These are phyloP conservation scores for Subanguina moxae DNA, from an alignment of 1,140 invertebrate species.

Conservation along the genomic window DNA sequence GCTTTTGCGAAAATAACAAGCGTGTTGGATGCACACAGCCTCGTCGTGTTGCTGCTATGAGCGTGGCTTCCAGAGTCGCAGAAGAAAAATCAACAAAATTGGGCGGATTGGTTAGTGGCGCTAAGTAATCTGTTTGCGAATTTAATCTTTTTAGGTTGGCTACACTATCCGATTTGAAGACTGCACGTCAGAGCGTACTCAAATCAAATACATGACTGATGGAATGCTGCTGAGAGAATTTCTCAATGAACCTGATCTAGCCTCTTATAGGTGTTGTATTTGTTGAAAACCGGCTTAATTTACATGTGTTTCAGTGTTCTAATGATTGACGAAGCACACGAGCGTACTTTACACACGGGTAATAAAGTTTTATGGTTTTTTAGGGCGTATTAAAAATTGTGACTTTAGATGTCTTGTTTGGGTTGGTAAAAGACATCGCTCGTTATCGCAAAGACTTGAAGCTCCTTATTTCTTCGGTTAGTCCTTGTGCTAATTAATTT, in stretches of 20 bases:
- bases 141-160: slow-evolving; percentile 65
- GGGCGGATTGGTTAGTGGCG: slow-evolving; percentile 64
- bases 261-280: slow-evolving; percentile 69
- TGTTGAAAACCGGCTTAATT: slow-evolving; percentile 3
- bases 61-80: slow-evolving; percentile 71
- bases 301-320: slow-evolving; percentile 73
- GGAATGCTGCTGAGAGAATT: slow-evolving; percentile 96
- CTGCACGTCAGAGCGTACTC: slow-evolving; percentile 71
- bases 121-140: no score
- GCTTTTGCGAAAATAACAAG: slow-evolving; percentile 69
- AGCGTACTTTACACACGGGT: slow-evolving; percentile 84
- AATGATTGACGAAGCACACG: slow-evolving; percentile 99
- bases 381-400: slow-evolving; percentile 70
- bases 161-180: slow-evolving; percentile 77
- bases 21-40: slow-evolving; percentile 76
- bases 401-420: slow-evolving; percentile 82
- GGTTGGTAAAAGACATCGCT: slow-evolving; percentile 93
- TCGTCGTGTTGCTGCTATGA: slow-evolving; percentile 75
- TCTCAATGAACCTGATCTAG: slow-evolving; percentile 88
- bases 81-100: slow-evolving; percentile 72
- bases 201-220: slow-evolving; percentile 99
- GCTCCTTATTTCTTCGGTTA: slow-evolving; percentile 81
- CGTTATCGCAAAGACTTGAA: slow-evolving; percentile 90
- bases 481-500: no score
- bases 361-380: slow-evolving; percentile 79